Base-by-base conservation (phyloP, 2,113 vertebrate genomes). In the Odobenus rosmarus region DNA sequence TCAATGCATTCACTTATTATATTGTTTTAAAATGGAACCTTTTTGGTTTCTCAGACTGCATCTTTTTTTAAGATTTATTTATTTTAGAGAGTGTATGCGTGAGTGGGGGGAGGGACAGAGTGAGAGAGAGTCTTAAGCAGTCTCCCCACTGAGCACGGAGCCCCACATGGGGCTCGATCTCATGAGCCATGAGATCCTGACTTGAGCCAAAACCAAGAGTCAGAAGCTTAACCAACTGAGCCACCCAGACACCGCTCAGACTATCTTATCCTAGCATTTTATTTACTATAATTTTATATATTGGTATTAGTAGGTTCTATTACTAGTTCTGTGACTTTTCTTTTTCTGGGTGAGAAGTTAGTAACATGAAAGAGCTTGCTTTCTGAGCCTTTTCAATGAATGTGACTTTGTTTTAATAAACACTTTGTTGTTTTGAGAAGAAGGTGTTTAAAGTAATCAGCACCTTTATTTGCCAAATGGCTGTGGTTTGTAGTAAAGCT, bases 241-340 rank as follows among this genome's bases (percentile, higher is more conserved):
- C 16, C 67, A 36, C 33, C 16, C 33, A n/a, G 67, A 69, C 33
- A n/a, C 33, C 67, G 3, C 53, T 69, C 81, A 82, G 85, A 86
- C 42, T 57, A 92, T 87, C 69, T 81, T 94, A 28, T 42, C 23
- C 19, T 46, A 55, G 74, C 33, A 90, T 95, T 96, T 96, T 77
- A 83, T 13, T 77, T 88, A 92, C 3, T 87, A 9, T 89, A 90
- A 62, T 87, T 94, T 96, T 87, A 79, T 46, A 23, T 72, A 11
- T 89, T 74, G 28, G 28, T 13, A 6, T 95, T 88, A 59, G 21
- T 89, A 71, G 76, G 33, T 79, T 91, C 33, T 93, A 4, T 74
- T 6, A 67, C 28, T 71, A 72, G 67, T 39, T 28, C 24, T 91
- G 14, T 88, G 57, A 74, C 36, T 77, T 97, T 93, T 91, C 36